These are phyloP conservation scores for Calcarius lapponicus DNA, from an alignment of 2,797 vertebrate genomes.

Conservation along the genomic window DNA sequence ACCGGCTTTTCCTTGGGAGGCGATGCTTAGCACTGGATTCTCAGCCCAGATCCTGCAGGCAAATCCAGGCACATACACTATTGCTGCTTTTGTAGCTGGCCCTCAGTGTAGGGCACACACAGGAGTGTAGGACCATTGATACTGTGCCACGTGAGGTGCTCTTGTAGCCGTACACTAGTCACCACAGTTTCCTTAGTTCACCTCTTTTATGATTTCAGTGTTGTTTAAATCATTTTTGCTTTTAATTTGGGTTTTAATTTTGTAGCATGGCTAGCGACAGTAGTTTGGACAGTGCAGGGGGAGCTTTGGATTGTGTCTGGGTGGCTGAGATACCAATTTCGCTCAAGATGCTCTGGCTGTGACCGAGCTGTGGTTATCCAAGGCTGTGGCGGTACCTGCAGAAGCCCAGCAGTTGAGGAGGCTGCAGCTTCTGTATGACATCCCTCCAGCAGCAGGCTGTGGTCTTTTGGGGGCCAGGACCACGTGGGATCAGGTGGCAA, in stretches of 20 bases:
- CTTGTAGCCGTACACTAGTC: background rate
- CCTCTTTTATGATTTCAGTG: background rate
- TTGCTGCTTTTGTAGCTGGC: background rate
- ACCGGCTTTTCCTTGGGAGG: background rate
- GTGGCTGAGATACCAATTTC: background rate
- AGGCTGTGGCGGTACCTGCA: background rate
- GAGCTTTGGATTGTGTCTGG: background rate
- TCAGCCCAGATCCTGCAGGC: background rate
- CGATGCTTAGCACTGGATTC: background rate
- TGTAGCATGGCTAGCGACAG: background rate
- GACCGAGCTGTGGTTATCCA: background rate
- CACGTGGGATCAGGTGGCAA: background rate
- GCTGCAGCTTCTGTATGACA: background rate
- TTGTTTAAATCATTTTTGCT: background rate
- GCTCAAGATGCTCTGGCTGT: background rate
- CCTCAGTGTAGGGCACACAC: background rate
- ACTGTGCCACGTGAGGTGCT: background rate
- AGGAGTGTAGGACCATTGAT: fast-evolving
- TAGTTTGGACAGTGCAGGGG: background rate
- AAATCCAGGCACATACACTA: background rate
- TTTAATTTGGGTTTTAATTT: background rate
- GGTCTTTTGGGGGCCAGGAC: background rate
- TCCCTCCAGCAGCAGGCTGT: background rate
- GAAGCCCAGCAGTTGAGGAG: background rate
- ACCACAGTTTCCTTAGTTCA: background rate